Percentiles rank a stretch among this genome's conserved stretches.
Conservation (phyloP, 2,888 invertebrate species). For the Temnothorax rugatulus region DNA sequence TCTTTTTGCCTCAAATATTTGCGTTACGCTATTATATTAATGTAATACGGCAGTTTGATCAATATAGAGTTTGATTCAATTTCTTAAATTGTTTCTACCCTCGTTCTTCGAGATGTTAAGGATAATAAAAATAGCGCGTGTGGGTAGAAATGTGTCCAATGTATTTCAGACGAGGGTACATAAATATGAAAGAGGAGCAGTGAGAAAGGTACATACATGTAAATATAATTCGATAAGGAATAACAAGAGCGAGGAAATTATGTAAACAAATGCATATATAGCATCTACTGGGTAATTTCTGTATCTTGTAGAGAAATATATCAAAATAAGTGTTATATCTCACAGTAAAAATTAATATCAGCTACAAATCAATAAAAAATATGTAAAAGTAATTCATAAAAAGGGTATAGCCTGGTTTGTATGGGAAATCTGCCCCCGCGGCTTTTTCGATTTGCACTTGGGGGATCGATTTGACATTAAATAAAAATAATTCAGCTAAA, state of each 20-base stretch:
- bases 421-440: too few relatives aligned
- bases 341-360: conserved; percentile 12
- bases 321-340: background rate
- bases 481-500: too few relatives aligned
- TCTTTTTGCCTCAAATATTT: background rate
- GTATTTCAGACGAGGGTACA: background rate
- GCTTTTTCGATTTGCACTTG: too few relatives aligned
- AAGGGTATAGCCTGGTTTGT: too few relatives aligned
- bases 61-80: conserved; percentile 20
- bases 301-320: background rate
- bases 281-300: too few relatives aligned
- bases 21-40: background rate
- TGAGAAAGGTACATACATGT: background rate
- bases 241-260: background rate
- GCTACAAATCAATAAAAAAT: background rate
- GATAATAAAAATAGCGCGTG: background rate
- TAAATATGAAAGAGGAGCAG: conserved; percentile 26
- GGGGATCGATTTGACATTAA: too few relatives aligned
- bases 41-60: background rate
- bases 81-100: conserved; percentile 33
- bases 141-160: conserved; percentile 3
- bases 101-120: background rate
- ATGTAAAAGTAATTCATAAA: background rate
- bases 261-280: background rate
- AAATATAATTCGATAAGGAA: conserved; percentile 8